phyloP scores from a whole-genome alignment of 2,797 vertebrate genomes.

The Poecilia wingei region DNA sequence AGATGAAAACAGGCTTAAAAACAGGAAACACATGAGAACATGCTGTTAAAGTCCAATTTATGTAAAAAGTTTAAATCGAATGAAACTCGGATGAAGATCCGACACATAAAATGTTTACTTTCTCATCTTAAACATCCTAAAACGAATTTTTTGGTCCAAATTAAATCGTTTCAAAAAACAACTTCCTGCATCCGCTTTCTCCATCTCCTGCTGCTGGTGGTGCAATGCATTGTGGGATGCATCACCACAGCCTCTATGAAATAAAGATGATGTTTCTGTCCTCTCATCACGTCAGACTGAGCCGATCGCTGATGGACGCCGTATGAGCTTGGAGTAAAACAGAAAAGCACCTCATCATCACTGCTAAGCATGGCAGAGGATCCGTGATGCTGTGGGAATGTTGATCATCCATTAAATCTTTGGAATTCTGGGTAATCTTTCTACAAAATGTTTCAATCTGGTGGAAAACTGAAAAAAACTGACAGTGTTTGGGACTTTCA shows the following conservation, averaged over 20 bases:
- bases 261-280: background rate
- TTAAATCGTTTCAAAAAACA: background rate
- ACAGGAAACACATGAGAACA: background rate
- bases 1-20: background rate
- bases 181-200: background rate
- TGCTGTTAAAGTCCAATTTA: background rate
- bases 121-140: background rate
- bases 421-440: background rate
- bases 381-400: background rate
- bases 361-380: background rate
- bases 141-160: background rate
- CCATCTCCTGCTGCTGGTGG: background rate
- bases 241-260: background rate
- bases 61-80: background rate
- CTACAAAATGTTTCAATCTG: background rate
- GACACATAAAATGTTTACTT: background rate
- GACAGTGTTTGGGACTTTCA: too few relatives aligned
- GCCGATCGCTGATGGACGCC: background rate
- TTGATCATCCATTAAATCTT: background rate
- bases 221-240: constrained; percentile 1
- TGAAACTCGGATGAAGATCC: background rate
- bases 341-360: background rate
- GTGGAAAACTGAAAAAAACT: background rate
- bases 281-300: background rate
- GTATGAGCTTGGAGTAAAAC: background rate